phyloP scores from a whole-genome alignment of 1,140 invertebrate species.

The Whitmania pigra region DNA sequence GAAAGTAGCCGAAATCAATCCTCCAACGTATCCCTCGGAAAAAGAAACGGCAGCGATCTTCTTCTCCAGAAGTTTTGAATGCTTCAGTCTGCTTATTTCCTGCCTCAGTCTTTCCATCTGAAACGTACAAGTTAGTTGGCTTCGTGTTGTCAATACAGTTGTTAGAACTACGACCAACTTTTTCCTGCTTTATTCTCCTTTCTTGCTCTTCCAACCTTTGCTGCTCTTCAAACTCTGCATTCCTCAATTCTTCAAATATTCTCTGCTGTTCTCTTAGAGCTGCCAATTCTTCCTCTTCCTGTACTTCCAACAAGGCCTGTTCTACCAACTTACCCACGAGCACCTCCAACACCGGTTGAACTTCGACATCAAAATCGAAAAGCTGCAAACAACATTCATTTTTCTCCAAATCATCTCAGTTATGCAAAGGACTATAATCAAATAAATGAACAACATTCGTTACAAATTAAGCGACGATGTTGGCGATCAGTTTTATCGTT shows the following conservation, averaged over 20 bases:
- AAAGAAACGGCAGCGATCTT: not conserved
- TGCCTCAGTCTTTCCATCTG: slow-evolving; percentile 13
- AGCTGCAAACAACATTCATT: slow-evolving; percentile 40
- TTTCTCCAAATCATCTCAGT: too few relatives aligned
- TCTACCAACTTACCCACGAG: slow-evolving; percentile 73
- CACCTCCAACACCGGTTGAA: slow-evolving; percentile 69
- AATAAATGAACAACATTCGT: not conserved
- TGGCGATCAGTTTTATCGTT: too few relatives aligned
- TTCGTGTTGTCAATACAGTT: not conserved
- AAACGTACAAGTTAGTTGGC: not conserved
- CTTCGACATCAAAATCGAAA: slow-evolving; percentile 70
- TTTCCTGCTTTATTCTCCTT: slow-evolving; percentile 50
- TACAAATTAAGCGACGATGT: not conserved
- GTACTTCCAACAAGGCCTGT: slow-evolving; percentile 63
- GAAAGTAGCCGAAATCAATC: not conserved
- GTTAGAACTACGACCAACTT: slow-evolving; percentile 21
- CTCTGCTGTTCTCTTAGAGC: slow-evolving; percentile 63
- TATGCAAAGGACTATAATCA: not conserved
- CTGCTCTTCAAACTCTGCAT: slow-evolving; percentile 62
- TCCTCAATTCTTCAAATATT: slow-evolving; percentile 57
- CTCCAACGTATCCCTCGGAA: slow-evolving; percentile 1
- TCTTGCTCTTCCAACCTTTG: slow-evolving; percentile 61
- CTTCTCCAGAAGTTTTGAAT: not conserved
- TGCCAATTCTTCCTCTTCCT: slow-evolving; percentile 48
- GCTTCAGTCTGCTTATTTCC: slow-evolving; percentile 4